These are phyloP conservation scores for Neuroterus valhalla DNA, from an alignment of 1,140 invertebrate genomes.

Conservation along the genomic window DNA sequence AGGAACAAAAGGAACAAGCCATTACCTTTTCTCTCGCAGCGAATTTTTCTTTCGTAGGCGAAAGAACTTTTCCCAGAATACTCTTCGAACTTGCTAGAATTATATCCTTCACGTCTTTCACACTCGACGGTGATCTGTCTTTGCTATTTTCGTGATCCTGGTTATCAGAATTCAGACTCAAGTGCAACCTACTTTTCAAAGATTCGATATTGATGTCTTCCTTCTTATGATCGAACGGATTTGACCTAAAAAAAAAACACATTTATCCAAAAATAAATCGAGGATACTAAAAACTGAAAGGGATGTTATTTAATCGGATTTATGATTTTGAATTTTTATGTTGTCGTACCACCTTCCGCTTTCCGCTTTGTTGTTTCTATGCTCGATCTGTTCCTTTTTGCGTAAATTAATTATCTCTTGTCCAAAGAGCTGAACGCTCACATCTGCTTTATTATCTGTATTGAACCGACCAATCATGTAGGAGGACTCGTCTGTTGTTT, in stretches of 20 bases:
- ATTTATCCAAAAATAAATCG: conserved; percentile 9
- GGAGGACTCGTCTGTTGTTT: conserved; percentile 87
- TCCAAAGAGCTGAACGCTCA: conserved; percentile 84
- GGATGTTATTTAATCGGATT: not conserved
- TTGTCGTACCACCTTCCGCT: conserved; percentile 66
- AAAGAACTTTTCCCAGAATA: conserved; percentile 86
- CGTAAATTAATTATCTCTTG: conserved; percentile 81
- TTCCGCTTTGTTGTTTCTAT: conserved; percentile 70
- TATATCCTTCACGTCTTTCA: conserved; percentile 85
- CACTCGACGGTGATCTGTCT: conserved; percentile 75
- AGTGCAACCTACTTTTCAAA: conserved; percentile 70
- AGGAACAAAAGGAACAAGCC: conserved; percentile 34
- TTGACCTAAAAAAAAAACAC: conserved; percentile 57
- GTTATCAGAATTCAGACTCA: conserved; percentile 68
- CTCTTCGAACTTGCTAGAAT: conserved; percentile 85
- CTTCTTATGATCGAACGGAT: conserved; percentile 72
- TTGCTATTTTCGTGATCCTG: conserved; percentile 69
- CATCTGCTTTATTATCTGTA: conserved; percentile 84
- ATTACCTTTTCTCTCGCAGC: conserved; percentile 68
- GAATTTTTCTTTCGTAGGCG: conserved; percentile 83
- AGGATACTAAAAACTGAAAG: not conserved
- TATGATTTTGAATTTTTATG: not conserved
- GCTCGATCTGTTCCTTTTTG: conserved; percentile 73
- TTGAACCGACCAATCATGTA: conserved; percentile 90
- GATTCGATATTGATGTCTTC: conserved; percentile 69